Evolutionary conservation across 53 echinoderm and acorn worm genomes (phyloP).

Genomic region (Stichopus horrens): DNA sequence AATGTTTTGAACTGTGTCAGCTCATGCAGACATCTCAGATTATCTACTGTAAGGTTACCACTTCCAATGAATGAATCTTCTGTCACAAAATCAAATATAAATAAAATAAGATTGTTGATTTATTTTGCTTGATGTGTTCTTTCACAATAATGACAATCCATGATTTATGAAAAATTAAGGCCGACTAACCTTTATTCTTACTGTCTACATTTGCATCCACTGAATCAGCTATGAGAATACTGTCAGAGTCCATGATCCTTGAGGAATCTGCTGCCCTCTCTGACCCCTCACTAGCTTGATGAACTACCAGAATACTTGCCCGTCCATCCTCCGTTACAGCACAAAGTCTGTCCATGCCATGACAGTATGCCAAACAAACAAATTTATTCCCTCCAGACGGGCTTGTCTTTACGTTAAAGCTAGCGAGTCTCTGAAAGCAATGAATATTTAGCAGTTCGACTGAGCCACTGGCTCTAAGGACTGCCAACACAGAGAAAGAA

Average conservation of each 20-base stretch:
- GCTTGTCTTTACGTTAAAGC: background rate
- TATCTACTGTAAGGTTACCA: conserved; percentile 62
- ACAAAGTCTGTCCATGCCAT: conserved; percentile 91
- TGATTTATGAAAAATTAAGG: background rate
- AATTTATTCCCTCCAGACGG: conserved; percentile 42
- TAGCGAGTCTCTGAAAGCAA: conserved; percentile 63
- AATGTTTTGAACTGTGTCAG: conserved; percentile 96
- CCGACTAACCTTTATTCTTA: conserved; percentile 34
- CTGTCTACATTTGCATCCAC: conserved; percentile 34
- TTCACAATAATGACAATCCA: background rate
- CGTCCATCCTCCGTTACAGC: conserved; percentile 75
- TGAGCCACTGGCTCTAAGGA: conserved; percentile 65
- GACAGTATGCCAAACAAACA: conserved; percentile 78
- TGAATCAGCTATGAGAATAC: conserved; percentile 30
- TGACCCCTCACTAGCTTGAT: conserved; percentile 13
- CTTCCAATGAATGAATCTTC: conserved; percentile 37
- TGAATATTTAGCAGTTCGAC: conserved; percentile 71
- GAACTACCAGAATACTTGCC: conserved; percentile 71
- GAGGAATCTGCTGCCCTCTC: conserved; percentile 32
- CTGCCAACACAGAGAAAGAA: conserved; percentile 57
- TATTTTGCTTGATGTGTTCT: background rate
- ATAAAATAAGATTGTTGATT: background rate
- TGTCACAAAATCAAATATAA: background rate
- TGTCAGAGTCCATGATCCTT: background rate
- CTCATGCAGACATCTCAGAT: conserved; percentile 66